A percentile compares a stretch with the other conserved stretches of the same genome.
These are phyloP conservation scores for Scaptomyza cyrtandrae DNA, from an alignment of 2,888 invertebrate genomes.

Conservation along the genomic window DNA sequence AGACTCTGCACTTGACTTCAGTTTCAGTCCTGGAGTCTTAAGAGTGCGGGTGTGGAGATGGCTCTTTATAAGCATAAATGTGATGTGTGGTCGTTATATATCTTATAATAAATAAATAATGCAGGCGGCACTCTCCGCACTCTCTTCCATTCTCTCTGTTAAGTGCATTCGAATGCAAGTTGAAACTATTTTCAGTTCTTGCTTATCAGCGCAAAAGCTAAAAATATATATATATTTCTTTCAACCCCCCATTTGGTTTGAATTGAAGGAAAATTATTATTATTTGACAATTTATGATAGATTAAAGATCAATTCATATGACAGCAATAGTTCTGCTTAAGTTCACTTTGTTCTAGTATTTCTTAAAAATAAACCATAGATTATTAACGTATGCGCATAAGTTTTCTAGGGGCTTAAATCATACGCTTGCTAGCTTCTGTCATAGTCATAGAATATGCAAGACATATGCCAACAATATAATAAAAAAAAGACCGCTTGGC, in stretches of 20 bases:
- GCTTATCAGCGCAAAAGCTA: constrained; percentile 52
- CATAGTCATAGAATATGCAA: constrained; percentile 41
- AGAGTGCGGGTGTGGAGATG: constrained; percentile 56
- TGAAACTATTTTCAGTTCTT: constrained; percentile 33
- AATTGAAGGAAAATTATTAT: neutral
- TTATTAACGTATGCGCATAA: neutral
- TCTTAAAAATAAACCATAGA: neutral
- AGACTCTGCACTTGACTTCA: constrained; percentile 70
- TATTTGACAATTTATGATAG: constrained; percentile 33
- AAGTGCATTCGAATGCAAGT: constrained; percentile 61
- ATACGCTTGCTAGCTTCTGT: constrained; percentile 2
- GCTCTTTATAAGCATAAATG: constrained; percentile 52
- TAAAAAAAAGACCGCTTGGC: constrained; percentile 14
- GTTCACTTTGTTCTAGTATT: neutral
- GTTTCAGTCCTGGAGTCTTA: neutral
- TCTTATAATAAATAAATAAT: constrained; percentile 43
- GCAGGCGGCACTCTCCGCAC: constrained; percentile 62
- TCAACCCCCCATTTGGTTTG: constrained; percentile 12
- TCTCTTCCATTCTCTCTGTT: constrained; percentile 26
- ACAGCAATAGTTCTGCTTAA: neutral
- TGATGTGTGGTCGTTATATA: constrained; percentile 60
- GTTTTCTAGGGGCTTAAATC: constrained; percentile 15
- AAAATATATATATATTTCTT: constrained; percentile 30
- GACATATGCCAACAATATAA: constrained; percentile 56
- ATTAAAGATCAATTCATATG: constrained; percentile 27